Evolutionary conservation across 2,113 vertebrate genomes (phyloP).

Genomic region (Prietella phreatophila): DNA sequence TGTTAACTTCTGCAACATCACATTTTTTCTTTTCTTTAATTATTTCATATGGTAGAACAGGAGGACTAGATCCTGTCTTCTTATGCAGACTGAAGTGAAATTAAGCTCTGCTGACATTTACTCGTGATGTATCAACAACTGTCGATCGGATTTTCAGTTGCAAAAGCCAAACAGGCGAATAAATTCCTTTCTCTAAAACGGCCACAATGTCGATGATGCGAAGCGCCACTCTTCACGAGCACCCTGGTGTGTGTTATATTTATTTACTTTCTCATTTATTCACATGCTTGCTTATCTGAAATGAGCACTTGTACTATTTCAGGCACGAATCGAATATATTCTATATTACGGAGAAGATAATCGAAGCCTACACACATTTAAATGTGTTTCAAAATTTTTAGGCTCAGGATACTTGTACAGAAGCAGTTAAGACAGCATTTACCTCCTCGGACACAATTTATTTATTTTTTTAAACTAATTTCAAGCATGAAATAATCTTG

Average conservation of each 20-base stretch:
- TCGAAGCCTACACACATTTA: not conserved
- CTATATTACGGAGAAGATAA: not conserved
- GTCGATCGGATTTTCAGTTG: not conserved
- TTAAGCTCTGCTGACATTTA: not conserved
- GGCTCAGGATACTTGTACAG: not conserved
- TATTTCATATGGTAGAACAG: not conserved
- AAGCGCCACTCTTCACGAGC: not conserved
- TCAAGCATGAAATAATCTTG: no score
- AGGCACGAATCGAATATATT: not conserved
- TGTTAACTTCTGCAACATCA: not conserved
- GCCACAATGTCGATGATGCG: not conserved
- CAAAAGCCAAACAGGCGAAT: not conserved
- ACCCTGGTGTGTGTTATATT: not conserved
- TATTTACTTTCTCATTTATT: not conserved
- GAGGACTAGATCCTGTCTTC: not conserved
- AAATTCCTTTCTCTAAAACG: not conserved
- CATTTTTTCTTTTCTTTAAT: not conserved
- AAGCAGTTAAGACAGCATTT: not conserved
- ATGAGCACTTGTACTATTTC: not conserved
- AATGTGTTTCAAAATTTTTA: not conserved
- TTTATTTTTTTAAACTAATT: no score
- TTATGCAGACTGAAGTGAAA: not conserved
- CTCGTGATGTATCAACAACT: not conserved
- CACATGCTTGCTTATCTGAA: not conserved
- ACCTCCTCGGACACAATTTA: not conserved